Evolutionary conservation across 2,797 vertebrate species (phyloP).

Genomic region (Pseudochromis fuscus): DNA sequence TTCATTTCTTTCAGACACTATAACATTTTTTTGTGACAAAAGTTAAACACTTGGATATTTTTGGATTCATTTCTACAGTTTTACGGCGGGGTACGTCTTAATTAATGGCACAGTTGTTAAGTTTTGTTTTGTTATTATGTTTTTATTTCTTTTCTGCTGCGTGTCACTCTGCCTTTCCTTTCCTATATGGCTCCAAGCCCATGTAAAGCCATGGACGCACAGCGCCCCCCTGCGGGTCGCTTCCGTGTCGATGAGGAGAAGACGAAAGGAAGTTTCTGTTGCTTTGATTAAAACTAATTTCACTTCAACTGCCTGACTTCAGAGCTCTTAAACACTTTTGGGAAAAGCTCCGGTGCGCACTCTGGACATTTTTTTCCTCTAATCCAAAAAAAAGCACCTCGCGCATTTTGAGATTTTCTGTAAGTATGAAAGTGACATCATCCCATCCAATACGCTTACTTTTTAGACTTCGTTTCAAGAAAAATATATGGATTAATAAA

Average conservation of each 20-base stretch:
- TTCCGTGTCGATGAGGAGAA: neutral
- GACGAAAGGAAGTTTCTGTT: constrained; percentile 25
- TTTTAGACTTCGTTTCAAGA: constrained; percentile 4
- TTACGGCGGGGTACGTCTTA: neutral
- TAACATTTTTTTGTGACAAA: neutral
- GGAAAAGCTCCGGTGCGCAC: neutral
- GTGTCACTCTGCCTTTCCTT: constrained; percentile 17
- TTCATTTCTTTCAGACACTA: neutral
- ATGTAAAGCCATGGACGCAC: constrained; percentile 63
- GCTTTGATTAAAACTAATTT: constrained; percentile 15
- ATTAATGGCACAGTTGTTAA: neutral
- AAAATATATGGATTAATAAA: neutral
- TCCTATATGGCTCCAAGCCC: constrained; percentile 24
- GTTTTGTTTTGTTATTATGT: neutral
- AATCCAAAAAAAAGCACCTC: neutral
- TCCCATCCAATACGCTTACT: neutral
- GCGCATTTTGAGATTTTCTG: neutral
- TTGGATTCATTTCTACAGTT: too few species aligned
- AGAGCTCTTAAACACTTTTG: neutral
- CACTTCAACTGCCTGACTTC: neutral
- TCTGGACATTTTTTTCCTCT: neutral
- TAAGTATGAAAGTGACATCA: constrained; percentile 33
- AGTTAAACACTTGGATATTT: neutral
- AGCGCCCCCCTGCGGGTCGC: constrained; percentile 84
- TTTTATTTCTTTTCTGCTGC: neutral